Percentiles rank a stretch among this genome's conserved stretches.
phyloP scores from a whole-genome alignment of 2,797 vertebrate species.

The Melanotaenia parkinsoni region DNA sequence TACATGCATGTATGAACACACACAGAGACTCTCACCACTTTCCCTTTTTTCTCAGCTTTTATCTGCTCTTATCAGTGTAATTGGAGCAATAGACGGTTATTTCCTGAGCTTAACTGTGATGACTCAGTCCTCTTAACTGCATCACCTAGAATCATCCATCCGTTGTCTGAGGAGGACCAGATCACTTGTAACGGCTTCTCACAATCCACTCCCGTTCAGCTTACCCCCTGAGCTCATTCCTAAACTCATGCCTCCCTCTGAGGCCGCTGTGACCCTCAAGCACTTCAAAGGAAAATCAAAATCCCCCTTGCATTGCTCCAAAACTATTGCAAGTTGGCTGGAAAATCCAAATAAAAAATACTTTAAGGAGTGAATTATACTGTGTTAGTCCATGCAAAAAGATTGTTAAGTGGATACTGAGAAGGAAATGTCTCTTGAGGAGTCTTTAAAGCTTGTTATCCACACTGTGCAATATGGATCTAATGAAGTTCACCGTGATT shows the following conservation, averaged over 20 bases:
- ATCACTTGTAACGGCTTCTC: conserved; percentile 19
- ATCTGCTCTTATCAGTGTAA: conserved; percentile 68
- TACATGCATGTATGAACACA: conserved; percentile 8
- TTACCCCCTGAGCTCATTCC: conserved; percentile 53
- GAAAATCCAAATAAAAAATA: conserved; percentile 75
- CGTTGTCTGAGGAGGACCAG: conserved; percentile 48
- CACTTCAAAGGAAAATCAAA: conserved; percentile 61
- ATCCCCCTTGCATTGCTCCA: conserved; percentile 39
- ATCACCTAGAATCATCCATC: conserved; percentile 31
- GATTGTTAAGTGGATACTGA: conserved; percentile 41
- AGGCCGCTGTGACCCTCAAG: conserved; percentile 31
- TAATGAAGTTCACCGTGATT: neutral
- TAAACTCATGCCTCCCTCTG: conserved; percentile 53
- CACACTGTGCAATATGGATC: neutral
- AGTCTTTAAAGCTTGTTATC: neutral
- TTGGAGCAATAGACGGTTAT: conserved; percentile 56
- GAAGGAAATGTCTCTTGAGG: conserved; percentile 53
- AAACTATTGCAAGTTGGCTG: conserved; percentile 45
- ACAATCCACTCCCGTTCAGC: conserved; percentile 2
- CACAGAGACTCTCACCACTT: neutral
- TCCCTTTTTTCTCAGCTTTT: conserved; percentile 42
- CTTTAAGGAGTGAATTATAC: conserved; percentile 43
- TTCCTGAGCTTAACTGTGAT: conserved; percentile 66
- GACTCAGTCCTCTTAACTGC: conserved; percentile 37
- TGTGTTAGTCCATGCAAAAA: conserved; percentile 56